Evolutionary conservation across 2,797 vertebrate genomes (phyloP).

Genomic region (Gobionotothen gibberifrons): DNA sequence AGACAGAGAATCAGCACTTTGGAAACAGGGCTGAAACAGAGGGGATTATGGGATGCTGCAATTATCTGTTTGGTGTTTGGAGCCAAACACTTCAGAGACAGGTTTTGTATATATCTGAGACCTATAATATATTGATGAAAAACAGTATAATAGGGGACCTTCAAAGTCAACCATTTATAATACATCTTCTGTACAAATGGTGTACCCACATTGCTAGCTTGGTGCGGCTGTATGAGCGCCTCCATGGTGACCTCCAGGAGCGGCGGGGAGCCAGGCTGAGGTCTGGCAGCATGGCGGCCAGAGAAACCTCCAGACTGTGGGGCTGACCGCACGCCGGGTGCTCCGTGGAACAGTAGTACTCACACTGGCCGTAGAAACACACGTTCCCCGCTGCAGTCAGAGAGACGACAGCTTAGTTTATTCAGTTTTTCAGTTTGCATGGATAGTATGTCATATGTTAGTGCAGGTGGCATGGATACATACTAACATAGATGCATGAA

Average conservation of each 20-base stretch:
- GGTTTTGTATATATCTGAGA: too few relatives aligned
- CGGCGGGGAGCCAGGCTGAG: constrained; percentile 87
- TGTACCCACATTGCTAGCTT: constrained; percentile 86
- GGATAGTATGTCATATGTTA: too few relatives aligned
- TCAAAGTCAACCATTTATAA: neutral
- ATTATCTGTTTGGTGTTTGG: too few relatives aligned
- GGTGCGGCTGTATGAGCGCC: constrained; percentile 90
- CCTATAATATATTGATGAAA: too few relatives aligned
- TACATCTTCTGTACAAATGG: neutral
- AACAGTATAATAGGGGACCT: too few relatives aligned
- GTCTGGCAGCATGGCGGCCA: constrained; percentile 90
- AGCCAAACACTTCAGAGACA: too few relatives aligned
- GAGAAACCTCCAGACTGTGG: constrained; percentile 88
- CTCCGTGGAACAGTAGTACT: constrained; percentile 93
- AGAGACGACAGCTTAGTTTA: constrained; percentile 9
- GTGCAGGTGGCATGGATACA: neutral
- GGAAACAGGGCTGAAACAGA: too few relatives aligned
- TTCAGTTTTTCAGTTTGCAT: too few relatives aligned
- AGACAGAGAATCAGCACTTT: too few relatives aligned
- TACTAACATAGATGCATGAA: neutral
- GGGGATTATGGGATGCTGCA: too few relatives aligned
- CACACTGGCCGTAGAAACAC: constrained; percentile 93
- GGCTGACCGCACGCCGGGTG: constrained; percentile 90
- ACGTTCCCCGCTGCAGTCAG: constrained; percentile 85
- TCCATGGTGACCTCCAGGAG: constrained; percentile 94